Percentiles rank a stretch among this genome's conserved stretches.
These are phyloP conservation scores for Capra hircus DNA, from an alignment of 2,113 vertebrate species.

Conservation along the genomic window DNA sequence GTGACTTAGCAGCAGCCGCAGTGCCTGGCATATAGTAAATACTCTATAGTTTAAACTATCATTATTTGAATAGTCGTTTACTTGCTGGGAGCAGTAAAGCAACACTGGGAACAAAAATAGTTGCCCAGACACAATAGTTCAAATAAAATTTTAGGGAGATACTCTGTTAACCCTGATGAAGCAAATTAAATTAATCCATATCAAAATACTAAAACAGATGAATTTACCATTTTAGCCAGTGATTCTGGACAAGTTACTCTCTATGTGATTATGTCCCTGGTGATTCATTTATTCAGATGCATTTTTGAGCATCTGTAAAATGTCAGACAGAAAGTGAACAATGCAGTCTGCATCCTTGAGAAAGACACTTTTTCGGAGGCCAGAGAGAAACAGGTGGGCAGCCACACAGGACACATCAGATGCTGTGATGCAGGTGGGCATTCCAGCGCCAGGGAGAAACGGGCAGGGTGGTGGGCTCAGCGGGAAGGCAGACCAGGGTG, in stretches of 20 bases:
- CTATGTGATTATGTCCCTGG: not conserved
- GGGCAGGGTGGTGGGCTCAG: not conserved
- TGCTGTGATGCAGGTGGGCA: not conserved
- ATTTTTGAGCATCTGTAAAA: slow-evolving; percentile 12
- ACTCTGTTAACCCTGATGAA: not conserved
- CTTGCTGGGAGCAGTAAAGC: not conserved
- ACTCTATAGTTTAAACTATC: not conserved
- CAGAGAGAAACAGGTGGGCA: not conserved
- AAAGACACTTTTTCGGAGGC: not conserved
- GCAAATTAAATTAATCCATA: not conserved
- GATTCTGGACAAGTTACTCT: slow-evolving; percentile 17
- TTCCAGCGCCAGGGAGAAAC: not conserved
- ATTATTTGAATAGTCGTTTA: not conserved
- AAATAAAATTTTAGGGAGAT: not conserved
- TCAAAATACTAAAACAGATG: not conserved
- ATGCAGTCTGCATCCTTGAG: not conserved
- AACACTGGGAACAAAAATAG: not conserved
- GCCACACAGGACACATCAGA: not conserved
- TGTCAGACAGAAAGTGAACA: not conserved
- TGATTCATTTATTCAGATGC: not conserved
- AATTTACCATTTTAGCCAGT: not conserved
- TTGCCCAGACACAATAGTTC: not conserved
- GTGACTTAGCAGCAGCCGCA: not conserved
- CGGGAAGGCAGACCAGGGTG: not conserved
- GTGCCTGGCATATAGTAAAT: not conserved